Conservation (phyloP, 2,113 vertebrate species). For the Mesoclemmys tuberculata region DNA sequence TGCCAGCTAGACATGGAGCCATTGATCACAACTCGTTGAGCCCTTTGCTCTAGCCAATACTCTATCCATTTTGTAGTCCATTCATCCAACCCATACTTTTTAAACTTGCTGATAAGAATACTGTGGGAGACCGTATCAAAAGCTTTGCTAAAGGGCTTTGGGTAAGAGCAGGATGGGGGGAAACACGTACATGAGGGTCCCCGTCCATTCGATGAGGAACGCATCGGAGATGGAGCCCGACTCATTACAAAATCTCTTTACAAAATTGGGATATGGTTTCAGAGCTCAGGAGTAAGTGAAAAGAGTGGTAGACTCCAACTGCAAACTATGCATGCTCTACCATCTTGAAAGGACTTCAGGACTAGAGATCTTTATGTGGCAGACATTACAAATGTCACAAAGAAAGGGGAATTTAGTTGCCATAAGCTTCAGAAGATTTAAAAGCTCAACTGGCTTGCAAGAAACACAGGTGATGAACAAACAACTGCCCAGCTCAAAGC, state of each 20-base stretch:
- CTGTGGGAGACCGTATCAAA: too few relatives aligned
- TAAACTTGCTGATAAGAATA: too few relatives aligned
- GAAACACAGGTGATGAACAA: conserved; percentile 17
- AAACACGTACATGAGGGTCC: too few relatives aligned
- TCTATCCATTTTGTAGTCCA: too few relatives aligned
- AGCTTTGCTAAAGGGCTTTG: too few relatives aligned
- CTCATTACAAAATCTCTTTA: conserved; percentile 3
- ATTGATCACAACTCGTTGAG: too few relatives aligned
- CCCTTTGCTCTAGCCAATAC: too few relatives aligned
- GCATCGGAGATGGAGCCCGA: too few relatives aligned
- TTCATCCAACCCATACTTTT: too few relatives aligned
- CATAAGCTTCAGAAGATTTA: conserved; percentile 25
- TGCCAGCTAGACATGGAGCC: too few relatives aligned
- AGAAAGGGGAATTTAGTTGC: background rate
- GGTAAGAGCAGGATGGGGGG: too few relatives aligned
- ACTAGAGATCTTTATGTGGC: conserved; percentile 14
- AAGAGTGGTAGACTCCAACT: conserved; percentile 20
- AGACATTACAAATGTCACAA: background rate
- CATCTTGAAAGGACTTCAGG: background rate
- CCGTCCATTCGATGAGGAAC: too few relatives aligned
- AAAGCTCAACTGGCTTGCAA: conserved; percentile 8
- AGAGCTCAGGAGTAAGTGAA: background rate
- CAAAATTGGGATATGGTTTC: background rate
- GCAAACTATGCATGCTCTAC: background rate
- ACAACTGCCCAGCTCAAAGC: conserved; percentile 10